Evolutionary conservation across 2,113 vertebrate genomes (phyloP).

Genomic region (Syngnathus floridae): DNA sequence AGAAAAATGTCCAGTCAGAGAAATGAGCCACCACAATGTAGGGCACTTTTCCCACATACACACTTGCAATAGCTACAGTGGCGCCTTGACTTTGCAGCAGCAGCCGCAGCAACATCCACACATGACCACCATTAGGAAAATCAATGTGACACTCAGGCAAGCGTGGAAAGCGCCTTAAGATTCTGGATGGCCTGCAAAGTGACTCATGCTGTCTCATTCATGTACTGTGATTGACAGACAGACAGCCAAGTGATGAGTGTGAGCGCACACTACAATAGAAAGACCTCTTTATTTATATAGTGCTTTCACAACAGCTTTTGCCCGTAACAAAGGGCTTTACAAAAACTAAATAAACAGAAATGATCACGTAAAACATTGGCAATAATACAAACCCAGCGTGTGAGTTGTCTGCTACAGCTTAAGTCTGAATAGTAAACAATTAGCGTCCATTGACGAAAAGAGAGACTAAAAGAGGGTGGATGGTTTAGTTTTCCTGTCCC

Average conservation of each 20-base stretch:
- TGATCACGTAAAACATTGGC: no score
- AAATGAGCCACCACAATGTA: slow-evolving; percentile 14
- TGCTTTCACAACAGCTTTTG: no score
- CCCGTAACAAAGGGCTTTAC: no score
- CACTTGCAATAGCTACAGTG: slow-evolving; percentile 14
- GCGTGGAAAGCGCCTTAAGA: slow-evolving; percentile 41
- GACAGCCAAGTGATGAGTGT: slow-evolving; percentile 8
- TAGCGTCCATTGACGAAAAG: no score
- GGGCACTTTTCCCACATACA: slow-evolving; percentile 8
- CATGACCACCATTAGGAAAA: slow-evolving; percentile 52
- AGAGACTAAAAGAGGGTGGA: no score
- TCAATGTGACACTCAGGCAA: slow-evolving; percentile 53
- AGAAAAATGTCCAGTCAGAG: slow-evolving; percentile 18
- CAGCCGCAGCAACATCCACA: slow-evolving; percentile 21
- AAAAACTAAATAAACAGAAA: no score
- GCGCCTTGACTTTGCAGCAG: slow-evolving; percentile 17
- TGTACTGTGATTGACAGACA: slow-evolving; percentile 13
- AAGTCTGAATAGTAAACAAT: no score
- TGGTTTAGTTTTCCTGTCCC: no score
- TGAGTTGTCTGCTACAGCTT: no score
- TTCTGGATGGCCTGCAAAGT: slow-evolving; percentile 31
- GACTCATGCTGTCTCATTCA: slow-evolving; percentile 43
- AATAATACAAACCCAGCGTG: no score
- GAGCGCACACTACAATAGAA: background rate
- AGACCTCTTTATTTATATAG: no score